Evolutionary conservation across 2,888 invertebrate genomes (phyloP).

Genomic region (Drosophila greeni): DNA sequence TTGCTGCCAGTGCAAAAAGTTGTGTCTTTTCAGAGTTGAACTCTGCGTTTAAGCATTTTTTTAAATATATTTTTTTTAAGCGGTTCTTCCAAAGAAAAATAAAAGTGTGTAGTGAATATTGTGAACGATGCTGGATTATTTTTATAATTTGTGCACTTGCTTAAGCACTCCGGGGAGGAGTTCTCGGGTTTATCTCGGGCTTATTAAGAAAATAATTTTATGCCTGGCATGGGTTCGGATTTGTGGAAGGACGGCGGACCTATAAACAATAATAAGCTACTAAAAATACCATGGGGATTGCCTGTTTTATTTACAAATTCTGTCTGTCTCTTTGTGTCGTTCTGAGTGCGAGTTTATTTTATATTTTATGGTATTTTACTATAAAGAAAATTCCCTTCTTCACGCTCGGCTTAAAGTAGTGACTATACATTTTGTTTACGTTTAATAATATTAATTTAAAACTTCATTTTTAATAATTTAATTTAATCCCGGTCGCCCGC

Average conservation of each 20-base stretch:
- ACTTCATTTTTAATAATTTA: slow-evolving; percentile 66
- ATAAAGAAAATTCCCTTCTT: slow-evolving; percentile 57
- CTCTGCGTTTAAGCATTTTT: slow-evolving; percentile 37
- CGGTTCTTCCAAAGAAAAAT: slow-evolving; percentile 64
- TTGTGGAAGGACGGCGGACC: slow-evolving; percentile 49
- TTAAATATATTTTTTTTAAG: slow-evolving; percentile 5
- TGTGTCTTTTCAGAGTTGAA: slow-evolving; percentile 49
- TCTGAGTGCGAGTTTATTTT: slow-evolving; percentile 50
- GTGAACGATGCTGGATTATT: slow-evolving; percentile 54
- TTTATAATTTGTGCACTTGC: slow-evolving; percentile 45
- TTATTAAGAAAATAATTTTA: slow-evolving; percentile 67
- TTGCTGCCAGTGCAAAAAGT: slow-evolving; percentile 78
- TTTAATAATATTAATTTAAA: slow-evolving; percentile 70
- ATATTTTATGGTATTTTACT: slow-evolving; percentile 59
- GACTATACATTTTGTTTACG: slow-evolving; percentile 79
- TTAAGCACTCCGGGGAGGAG: slow-evolving; percentile 8
- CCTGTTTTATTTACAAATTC: slow-evolving; percentile 64
- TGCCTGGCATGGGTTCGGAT: slow-evolving; percentile 56
- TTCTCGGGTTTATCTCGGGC: slow-evolving; percentile 15
- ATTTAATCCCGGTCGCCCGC: slow-evolving; percentile 44
- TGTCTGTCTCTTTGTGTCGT: slow-evolving; percentile 44
- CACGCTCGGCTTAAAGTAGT: slow-evolving; percentile 77
- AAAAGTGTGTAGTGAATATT: slow-evolving; percentile 58
- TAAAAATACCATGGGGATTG: slow-evolving; percentile 54
- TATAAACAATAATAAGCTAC: slow-evolving; percentile 65